These are phyloP conservation scores for Cartodere bifasciata DNA, from an alignment of 2,888 invertebrate genomes.

Conservation along the genomic window DNA sequence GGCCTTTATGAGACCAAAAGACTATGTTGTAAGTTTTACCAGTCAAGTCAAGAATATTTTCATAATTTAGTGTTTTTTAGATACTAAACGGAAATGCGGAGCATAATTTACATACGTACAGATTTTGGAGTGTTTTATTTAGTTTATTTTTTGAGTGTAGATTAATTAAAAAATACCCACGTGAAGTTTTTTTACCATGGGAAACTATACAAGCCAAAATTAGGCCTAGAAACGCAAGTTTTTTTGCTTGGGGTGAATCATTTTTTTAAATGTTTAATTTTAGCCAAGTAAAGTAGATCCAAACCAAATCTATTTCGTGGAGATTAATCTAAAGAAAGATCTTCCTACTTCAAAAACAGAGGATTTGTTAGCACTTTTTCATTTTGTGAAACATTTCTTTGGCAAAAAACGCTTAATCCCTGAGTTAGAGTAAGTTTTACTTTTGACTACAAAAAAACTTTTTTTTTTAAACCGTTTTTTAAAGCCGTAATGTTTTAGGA, in stretches of 20 bases:
- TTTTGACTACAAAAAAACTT: conserved; percentile 2
- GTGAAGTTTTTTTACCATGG: conserved; percentile 56
- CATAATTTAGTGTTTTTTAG: conserved; percentile 25
- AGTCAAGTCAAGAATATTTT: conserved; percentile 1
- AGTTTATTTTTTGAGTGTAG: conserved; percentile 54
- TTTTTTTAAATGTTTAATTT: neutral
- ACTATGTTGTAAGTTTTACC: conserved; percentile 44
- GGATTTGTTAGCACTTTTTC: conserved; percentile 51
- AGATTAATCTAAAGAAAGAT: conserved; percentile 47
- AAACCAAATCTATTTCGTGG: conserved; percentile 48
- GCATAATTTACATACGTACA: conserved; percentile 40
- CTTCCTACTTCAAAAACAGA: conserved; percentile 35
- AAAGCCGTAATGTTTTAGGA: conserved; percentile 35
- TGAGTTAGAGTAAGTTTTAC: conserved; percentile 53
- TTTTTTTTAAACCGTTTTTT: conserved; percentile 3
- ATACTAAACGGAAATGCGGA: conserved; percentile 44
- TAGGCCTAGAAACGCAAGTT: conserved; percentile 7
- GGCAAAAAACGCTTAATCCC: conserved; percentile 52
- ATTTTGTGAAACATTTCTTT: conserved; percentile 55
- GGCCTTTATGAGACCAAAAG: conserved; percentile 44
- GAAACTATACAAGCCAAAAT: conserved; percentile 24
- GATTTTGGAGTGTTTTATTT: conserved; percentile 48
- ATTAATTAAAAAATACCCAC: conserved; percentile 46
- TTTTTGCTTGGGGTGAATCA: too few relatives aligned
- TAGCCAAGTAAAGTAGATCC: conserved; percentile 31